Evolutionary conservation across 92 coral and sea anemone genomes (phyloP).

Genomic region (Montipora capitata): DNA sequence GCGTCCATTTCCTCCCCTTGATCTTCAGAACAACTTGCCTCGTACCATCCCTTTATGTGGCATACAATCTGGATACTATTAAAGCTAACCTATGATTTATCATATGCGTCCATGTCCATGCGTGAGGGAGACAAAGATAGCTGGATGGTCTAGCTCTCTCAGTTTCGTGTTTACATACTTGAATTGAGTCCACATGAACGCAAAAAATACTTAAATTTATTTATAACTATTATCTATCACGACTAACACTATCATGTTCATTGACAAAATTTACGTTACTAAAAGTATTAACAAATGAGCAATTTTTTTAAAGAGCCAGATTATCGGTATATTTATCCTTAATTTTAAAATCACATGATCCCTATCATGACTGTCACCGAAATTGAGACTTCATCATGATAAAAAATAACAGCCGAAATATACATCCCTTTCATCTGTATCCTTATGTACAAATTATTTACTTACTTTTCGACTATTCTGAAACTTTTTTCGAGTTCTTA

Average conservation of each 20-base stretch:
- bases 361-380: neutral
- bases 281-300: no score
- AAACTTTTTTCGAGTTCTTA: slow-evolving; percentile 1
- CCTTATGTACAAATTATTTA: no score
- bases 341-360: neutral
- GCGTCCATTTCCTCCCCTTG: slow-evolving; percentile 10
- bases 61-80: no score
- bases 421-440: slow-evolving; percentile 1
- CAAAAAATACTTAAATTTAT: neutral
- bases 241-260: slow-evolving; percentile 10
- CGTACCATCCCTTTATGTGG: slow-evolving; percentile 3
- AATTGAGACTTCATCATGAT: neutral
- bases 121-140: slow-evolving; percentile 6
- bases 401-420: slow-evolving; percentile 8
- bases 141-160: neutral
- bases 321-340: slow-evolving; percentile 7
- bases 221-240: slow-evolving; percentile 2
- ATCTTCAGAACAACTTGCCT: slow-evolving; percentile 17
- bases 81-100: neutral
- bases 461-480: slow-evolving; percentile 4
- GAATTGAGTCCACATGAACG: slow-evolving; percentile 12
- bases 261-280: neutral
- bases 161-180: no score
- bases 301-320: neutral
- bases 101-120: slow-evolving; percentile 10